Evolutionary conservation across 2,888 invertebrate genomes (phyloP), one percentile per base, ranked within the genome.

Genomic region (Xestoiulus laeticollis): DNA sequence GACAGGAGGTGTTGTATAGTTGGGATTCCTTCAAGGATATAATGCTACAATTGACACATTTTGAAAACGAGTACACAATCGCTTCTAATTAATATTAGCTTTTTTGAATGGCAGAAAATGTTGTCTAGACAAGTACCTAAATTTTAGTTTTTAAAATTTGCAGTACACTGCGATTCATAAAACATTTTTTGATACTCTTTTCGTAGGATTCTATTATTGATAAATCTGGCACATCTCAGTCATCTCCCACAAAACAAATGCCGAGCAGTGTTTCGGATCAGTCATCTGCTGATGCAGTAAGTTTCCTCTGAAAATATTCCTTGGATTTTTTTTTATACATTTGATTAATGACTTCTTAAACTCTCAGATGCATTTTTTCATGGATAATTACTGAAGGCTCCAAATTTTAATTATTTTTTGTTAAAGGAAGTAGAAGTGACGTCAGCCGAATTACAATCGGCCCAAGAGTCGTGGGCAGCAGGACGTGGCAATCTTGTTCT

Each of bases 361-460:
- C n/a, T n/a, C n/a, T n/a, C n/a, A n/a, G n/a, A n/a, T n/a, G n/a
- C n/a, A n/a, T n/a, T n/a, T n/a, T n/a, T n/a, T n/a, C n/a, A n/a
- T n/a, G n/a, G n/a, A n/a, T n/a, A n/a, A n/a, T n/a, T n/a, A n/a
- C n/a, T n/a, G n/a, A n/a, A n/a, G n/a, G n/a, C n/a, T n/a, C n/a
- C n/a, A n/a, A n/a, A n/a, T n/a, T 38, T 38, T 38, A 38, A 8
- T 38, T 38, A 38, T 38, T 38, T 38, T 43, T 43, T 85, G 30
- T 5, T 85, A 2, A 19, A 86, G 86, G 86, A n/a, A 44, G 86
- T 43, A 6, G 86, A 48, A 32, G 44, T 86, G 26, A 10, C 88
- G 5, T 44, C 85, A 0, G 95, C 95, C 82, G 96, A 96, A 90
- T 90, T 95, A 0, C 92, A 92, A 85, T 91, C 92, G 0, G 95